Evolutionary conservation across 1,140 invertebrate species (phyloP).

Genomic region (Saccostrea echinata): DNA sequence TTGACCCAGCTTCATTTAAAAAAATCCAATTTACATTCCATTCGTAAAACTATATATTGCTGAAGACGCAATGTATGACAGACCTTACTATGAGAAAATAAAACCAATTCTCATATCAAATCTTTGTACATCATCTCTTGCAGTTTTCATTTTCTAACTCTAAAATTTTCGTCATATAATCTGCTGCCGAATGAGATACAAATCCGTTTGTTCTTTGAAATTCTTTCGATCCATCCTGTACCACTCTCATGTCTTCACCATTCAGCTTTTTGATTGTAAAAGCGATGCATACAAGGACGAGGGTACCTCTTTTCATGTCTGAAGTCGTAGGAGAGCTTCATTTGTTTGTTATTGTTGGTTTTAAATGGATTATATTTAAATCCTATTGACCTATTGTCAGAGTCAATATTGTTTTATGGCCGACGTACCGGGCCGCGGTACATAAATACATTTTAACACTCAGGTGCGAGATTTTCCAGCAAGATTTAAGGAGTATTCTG

Average conservation of each 20-base stretch:
- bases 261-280: conserved; percentile 20
- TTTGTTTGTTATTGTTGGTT: conserved; percentile 37
- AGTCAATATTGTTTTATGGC: conserved; percentile 37
- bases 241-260: background rate
- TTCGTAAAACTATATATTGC: too few relatives aligned
- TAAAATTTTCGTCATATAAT: too few relatives aligned
- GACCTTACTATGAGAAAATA: too few relatives aligned
- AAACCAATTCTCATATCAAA: too few relatives aligned
- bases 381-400: conserved; percentile 34
- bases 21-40: too few relatives aligned
- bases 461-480: conserved; percentile 21
- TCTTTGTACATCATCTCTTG: too few relatives aligned
- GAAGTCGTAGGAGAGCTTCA: background rate
- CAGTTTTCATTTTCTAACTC: too few relatives aligned
- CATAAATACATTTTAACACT: conserved; percentile 36
- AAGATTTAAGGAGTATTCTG: conserved; percentile 17
- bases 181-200: too few relatives aligned
- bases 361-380: conserved; percentile 38
- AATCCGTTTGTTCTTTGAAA: background rate
- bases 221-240: background rate
- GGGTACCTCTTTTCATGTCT: background rate
- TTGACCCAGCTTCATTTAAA: too few relatives aligned
- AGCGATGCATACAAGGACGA: background rate
- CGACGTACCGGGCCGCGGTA: conserved; percentile 11
- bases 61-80: too few relatives aligned